These are phyloP conservation scores for Acanthacorydalis orientalis DNA, from an alignment of 2,888 invertebrate genomes.

Conservation along the genomic window DNA sequence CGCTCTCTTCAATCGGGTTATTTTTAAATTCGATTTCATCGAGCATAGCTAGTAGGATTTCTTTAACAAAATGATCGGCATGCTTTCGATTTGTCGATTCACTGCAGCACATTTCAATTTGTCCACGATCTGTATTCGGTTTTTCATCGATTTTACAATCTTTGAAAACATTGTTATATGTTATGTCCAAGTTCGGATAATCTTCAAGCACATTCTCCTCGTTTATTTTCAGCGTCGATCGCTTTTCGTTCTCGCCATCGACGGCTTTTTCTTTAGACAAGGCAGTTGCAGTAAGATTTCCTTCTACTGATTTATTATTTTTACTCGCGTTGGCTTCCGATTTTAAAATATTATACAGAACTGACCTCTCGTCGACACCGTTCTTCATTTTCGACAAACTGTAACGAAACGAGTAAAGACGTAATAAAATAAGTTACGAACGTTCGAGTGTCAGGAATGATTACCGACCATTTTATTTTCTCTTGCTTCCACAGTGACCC, in stretches of 20 bases:
- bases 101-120: background rate
- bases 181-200: background rate
- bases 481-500: slow-evolving; percentile 4
- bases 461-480: slow-evolving; percentile 3
- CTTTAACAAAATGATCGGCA: background rate
- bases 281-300: too few species aligned
- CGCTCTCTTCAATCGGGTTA: too few species aligned
- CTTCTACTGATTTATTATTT: background rate
- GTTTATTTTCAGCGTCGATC: background rate
- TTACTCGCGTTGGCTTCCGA: background rate
- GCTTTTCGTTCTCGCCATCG: background rate
- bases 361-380: background rate
- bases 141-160: background rate
- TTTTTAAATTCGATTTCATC: too few species aligned
- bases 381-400: slow-evolving; percentile 1
- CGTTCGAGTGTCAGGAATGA: too few species aligned
- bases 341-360: background rate
- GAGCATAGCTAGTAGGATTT: background rate
- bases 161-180: background rate
- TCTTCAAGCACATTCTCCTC: background rate
- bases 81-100: background rate
- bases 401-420: background rate
- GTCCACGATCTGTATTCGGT: background rate
- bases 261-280: too few species aligned
- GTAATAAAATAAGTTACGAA: background rate